Evolutionary conservation across 2,797 vertebrate species (phyloP), one percentile per base, ranked within the genome.

Genomic region (Rhinophrynus dorsalis): DNA sequence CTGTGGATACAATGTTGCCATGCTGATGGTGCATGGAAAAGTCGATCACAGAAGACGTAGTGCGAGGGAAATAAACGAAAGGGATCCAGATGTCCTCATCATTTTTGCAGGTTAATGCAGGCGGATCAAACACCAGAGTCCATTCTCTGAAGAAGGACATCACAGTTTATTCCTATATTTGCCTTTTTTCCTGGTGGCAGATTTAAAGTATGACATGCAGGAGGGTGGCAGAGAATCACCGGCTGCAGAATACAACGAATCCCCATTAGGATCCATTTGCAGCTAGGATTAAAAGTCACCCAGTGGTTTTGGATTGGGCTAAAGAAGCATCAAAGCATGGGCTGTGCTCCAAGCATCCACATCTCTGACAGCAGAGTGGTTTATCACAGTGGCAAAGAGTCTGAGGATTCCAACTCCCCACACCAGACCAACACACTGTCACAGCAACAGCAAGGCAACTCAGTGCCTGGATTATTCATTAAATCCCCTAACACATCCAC

Each of bases 281-380:
- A 18, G 57, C 67, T 44, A 2, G 17, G 42, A 59, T 32, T 68
- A 44, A 68, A 30, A 42, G 54, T 8, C 37, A n/a, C 33, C 17
- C 26, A 42, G 18, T 42, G 67, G 20, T 50, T 48, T 20, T 70
- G 40, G 68, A 73, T 70, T 65, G n/a, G 29, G 79, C 81, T 82
- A 79, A 88, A 86, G 88, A 90, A 88, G 87, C 68, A 86, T 81
- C 90, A 89, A 93, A 92, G 90, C 92, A 98, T 98, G 97, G 97
- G 96, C 93, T 98, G 97, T 90, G 93, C 95, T 90, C 96, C 96
- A 83, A 99, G 96, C 93, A 95, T 96, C 84, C 95, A 94, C 91
- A 90, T 92, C 85, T 96, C 94, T 87, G 94, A 97, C 87, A 92
- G 76, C 82, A 81, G 92, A 88, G 90, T 93, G 90, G 91, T 90